These are phyloP conservation scores for Geotrupes spiniger DNA, from an alignment of 2,888 invertebrate genomes.

Conservation along the genomic window DNA sequence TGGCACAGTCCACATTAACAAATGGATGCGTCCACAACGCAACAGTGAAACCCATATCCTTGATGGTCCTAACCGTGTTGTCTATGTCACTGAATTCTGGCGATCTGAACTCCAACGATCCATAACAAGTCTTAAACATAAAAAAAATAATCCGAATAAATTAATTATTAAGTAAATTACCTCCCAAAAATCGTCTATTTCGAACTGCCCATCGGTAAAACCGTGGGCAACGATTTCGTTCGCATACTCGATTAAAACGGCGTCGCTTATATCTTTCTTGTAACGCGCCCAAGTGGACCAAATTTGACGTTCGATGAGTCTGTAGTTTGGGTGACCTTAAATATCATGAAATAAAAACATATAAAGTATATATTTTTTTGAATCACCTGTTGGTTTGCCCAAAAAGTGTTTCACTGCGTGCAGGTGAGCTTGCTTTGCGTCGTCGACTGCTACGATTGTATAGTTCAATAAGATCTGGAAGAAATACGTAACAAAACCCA, in stretches of 20 bases:
- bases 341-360: not conserved
- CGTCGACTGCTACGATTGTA: constrained; percentile 59
- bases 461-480: constrained; percentile 52
- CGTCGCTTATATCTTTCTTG: constrained; percentile 64
- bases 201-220: constrained; percentile 72
- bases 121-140: constrained; percentile 63
- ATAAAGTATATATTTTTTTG: no score
- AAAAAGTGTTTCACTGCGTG: constrained; percentile 62
- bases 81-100: constrained; percentile 68
- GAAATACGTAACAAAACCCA: no score
- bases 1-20: constrained; percentile 69
- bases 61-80: constrained; percentile 60
- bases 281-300: constrained; percentile 89
- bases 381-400: constrained; percentile 57
- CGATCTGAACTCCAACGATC: constrained; percentile 70
- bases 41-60: constrained; percentile 67
- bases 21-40: constrained; percentile 87
- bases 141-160: constrained; percentile 11
- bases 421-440: constrained; percentile 63
- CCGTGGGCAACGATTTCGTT: constrained; percentile 63
- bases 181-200: constrained; percentile 89
- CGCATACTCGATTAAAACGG: constrained; percentile 61
- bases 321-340: constrained; percentile 57
- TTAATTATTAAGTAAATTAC: constrained; percentile 25
- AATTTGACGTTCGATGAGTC: constrained; percentile 75